These are phyloP conservation scores for Ricordea florida DNA, from an alignment of 92 coral and sea anemone genomes.

Conservation along the genomic window DNA sequence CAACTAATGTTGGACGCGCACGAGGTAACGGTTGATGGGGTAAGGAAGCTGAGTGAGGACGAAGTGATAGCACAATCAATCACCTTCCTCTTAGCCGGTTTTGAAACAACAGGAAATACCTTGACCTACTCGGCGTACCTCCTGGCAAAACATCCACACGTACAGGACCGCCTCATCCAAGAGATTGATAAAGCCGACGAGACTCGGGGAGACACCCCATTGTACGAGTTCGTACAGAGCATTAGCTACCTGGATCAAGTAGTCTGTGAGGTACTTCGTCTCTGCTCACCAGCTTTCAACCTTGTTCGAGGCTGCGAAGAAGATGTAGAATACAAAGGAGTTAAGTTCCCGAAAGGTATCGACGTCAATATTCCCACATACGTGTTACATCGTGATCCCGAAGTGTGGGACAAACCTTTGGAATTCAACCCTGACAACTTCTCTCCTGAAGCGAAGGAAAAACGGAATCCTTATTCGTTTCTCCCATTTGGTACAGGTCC, in stretches of 20 bases:
- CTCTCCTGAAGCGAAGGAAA: slow-evolving; percentile 60
- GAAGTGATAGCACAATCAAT: slow-evolving; percentile 67
- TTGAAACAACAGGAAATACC: slow-evolving; percentile 67
- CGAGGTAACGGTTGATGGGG: slow-evolving; percentile 53
- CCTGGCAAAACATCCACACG: slow-evolving; percentile 57
- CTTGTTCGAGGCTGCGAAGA: slow-evolving; percentile 45
- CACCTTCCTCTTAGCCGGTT: slow-evolving; percentile 64
- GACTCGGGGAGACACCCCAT: slow-evolving; percentile 18
- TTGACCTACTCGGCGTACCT: slow-evolving; percentile 55
- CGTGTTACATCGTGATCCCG: slow-evolving; percentile 74
- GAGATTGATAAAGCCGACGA: slow-evolving; percentile 41
- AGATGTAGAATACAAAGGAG: slow-evolving; percentile 47
- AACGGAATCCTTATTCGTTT: slow-evolving; percentile 62
- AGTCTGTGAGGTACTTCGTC: slow-evolving; percentile 61
- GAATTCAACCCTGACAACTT: slow-evolving; percentile 76
- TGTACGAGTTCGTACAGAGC: slow-evolving; percentile 49
- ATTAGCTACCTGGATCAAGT: slow-evolving; percentile 66
- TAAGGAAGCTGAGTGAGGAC: slow-evolving; percentile 54
- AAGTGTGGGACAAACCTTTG: slow-evolving; percentile 63
- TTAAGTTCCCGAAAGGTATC: slow-evolving; percentile 58
- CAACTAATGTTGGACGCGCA: slow-evolving; percentile 72
- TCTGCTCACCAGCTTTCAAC: slow-evolving; percentile 47
- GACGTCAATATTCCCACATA: slow-evolving; percentile 50
- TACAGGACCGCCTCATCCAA: slow-evolving; percentile 61
- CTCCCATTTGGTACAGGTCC: slow-evolving; percentile 72